Conservation (phyloP, 2,797 vertebrate genomes). For the Gallinago nigripennis region DNA sequence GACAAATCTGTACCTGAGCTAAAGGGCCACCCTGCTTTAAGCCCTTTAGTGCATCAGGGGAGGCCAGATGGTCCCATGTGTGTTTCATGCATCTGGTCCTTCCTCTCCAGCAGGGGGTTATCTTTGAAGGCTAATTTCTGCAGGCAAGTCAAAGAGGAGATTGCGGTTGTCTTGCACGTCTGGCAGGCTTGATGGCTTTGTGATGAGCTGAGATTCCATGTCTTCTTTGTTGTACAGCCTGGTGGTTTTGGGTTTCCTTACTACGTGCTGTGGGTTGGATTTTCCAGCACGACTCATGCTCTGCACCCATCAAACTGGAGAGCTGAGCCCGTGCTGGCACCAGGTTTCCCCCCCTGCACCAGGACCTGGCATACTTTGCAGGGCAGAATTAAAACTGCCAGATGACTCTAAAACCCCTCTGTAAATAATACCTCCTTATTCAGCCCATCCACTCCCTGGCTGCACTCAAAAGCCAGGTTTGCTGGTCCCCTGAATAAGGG, state of each 20-base stretch:
- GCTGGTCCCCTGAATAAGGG: background rate
- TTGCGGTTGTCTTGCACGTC: background rate
- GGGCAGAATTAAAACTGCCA: background rate
- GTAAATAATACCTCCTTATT: background rate
- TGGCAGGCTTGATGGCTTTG: background rate
- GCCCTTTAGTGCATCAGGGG: background rate
- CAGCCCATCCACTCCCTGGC: background rate
- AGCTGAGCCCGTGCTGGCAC: background rate
- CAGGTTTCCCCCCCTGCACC: background rate
- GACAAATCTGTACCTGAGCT: background rate
- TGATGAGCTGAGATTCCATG: background rate
- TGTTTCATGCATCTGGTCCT: background rate
- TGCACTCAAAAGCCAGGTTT: background rate
- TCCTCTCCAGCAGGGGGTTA: fast-evolving
- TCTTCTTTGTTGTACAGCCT: background rate
- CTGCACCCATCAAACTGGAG: fast-evolving
- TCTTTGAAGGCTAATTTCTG: conserved; percentile 1
- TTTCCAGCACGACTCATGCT: background rate
- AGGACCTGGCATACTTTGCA: background rate
- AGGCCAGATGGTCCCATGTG: background rate
- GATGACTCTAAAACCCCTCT: background rate
- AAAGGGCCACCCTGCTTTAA: background rate
- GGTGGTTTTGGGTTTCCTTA: background rate
- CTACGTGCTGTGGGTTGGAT: background rate
- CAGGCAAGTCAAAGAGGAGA: background rate